phyloP scores from a whole-genome alignment of 2,888 invertebrate genomes.

The Tetragnatha montana region DNA sequence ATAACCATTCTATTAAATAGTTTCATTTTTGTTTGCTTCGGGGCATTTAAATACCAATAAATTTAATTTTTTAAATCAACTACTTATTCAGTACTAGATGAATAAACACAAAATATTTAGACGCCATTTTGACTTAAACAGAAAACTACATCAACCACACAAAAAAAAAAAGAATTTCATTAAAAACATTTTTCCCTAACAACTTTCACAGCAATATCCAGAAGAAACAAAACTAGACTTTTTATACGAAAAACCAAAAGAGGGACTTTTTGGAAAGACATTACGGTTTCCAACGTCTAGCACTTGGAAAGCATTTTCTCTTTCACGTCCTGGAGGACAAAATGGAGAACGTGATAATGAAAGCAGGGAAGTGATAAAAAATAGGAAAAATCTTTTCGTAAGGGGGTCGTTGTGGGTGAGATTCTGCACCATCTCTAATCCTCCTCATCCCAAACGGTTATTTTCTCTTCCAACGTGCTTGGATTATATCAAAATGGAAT shows the following conservation, averaged over 20 bases:
- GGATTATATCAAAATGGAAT: slow-evolving; percentile 23
- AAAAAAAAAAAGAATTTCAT: no score
- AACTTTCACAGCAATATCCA: no score
- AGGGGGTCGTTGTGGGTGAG: background rate
- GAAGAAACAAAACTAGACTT: no score
- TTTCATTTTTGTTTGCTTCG: no score
- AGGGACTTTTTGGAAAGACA: background rate
- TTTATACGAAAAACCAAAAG: no score
- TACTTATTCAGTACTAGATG: background rate
- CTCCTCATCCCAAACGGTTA: slow-evolving; percentile 39
- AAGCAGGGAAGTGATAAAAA: background rate
- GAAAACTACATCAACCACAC: no score
- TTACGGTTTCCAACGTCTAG: background rate
- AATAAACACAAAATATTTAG: slow-evolving; percentile 7
- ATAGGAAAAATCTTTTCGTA: background rate
- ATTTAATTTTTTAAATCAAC: background rate
- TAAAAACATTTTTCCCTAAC: no score
- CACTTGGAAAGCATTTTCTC: background rate
- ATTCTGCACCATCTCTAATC: slow-evolving; percentile 27
- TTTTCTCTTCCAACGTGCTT: slow-evolving; percentile 53
- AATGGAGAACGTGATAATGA: slow-evolving; percentile 1
- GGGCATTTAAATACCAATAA: no score
- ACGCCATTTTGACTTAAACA: no score
- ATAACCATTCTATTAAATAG: no score
- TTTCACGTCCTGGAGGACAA: background rate